These are phyloP conservation scores for Poeciliopsis occidentalis DNA, from an alignment of 2,113 vertebrate genomes.

Conservation along the genomic window DNA sequence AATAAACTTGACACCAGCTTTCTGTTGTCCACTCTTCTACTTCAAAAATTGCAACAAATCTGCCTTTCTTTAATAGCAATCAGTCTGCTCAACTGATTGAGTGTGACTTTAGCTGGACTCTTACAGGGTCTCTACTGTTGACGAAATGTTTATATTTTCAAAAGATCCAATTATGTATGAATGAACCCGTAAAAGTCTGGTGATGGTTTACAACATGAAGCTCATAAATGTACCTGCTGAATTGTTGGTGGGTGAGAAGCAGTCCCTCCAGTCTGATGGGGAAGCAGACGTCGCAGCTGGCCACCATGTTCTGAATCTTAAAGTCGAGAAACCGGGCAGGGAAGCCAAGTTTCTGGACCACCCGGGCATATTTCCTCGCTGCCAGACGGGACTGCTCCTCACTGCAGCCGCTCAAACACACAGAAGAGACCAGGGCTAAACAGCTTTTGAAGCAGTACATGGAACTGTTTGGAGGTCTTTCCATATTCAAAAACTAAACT, in stretches of 20 bases:
- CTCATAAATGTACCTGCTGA: conserved; percentile 82
- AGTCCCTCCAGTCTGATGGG: conserved; percentile 92
- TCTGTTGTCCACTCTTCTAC: too few species aligned
- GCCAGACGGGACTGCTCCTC: conserved; percentile 95
- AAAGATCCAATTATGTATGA: neutral
- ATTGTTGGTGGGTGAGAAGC: conserved; percentile 92
- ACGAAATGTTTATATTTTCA: too few species aligned
- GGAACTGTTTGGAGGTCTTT: too few species aligned
- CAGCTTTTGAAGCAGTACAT: too few species aligned
- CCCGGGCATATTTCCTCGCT: conserved; percentile 91
- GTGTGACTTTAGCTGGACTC: too few species aligned
- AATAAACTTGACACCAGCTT: too few species aligned
- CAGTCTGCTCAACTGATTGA: too few species aligned
- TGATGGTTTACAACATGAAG: neutral
- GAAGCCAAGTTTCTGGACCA: conserved; percentile 97
- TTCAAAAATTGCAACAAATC: too few species aligned
- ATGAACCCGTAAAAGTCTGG: neutral
- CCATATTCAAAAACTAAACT: too few species aligned
- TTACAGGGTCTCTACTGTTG: too few species aligned
- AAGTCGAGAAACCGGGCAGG: conserved; percentile 95
- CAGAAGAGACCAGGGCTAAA: neutral
- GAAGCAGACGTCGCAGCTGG: conserved; percentile 95
- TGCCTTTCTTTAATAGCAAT: too few species aligned
- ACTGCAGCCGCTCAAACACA: conserved; percentile 64
- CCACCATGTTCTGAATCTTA: conserved; percentile 99